Evolutionary conservation across 2,113 vertebrate genomes (phyloP), one percentile per base, ranked within the genome.

Genomic region (Podocnemis expansa): DNA sequence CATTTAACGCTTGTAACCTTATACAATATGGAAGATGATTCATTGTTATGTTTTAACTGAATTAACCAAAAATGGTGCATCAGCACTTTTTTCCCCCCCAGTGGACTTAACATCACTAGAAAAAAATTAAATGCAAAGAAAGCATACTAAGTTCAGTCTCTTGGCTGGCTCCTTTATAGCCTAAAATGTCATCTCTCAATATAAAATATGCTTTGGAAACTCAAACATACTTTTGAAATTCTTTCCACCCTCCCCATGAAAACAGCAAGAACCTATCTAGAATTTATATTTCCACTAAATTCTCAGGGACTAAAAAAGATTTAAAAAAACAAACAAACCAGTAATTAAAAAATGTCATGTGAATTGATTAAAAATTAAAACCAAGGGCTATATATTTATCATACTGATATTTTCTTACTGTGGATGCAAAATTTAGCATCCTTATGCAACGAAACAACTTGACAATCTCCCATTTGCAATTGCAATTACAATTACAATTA

Each of bases 41-140:
- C 27, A 27, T 60, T 22, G n/a, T 60, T 0, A 0, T 1, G 14
- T 49, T 38, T 19, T 49, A 78, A 82, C 73, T 76, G 12, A 45
- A 45, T 43, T 11, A 76, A 27, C 41, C 41, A 41, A 2, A 27
- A 25, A 76, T 45, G 73, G 24, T 12, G 0, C 4, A 76, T 45
- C 45, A 76, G 73, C 13, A 41, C 19, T 76, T 45, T 76, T 76
- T 43, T 76, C 22, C n/a, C n/a, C n/a, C n/a, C n/a, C 41, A 76
- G 22, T 76, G 25, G 13, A 76, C 38, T 27, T 76, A 45, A 76
- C 12, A 45, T 16, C 45, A 24, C 41, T 45, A 76, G 73, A 76
- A 27, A 14, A 45, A 27, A 27, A 24, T 45, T 45, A 24, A 24
- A 27, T 41, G 25, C 43, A 45, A 76, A 41, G 43, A 43, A 76